Base-by-base conservation (phyloP, 2,888 invertebrate species). In the Drosophila anomalipes region DNA sequence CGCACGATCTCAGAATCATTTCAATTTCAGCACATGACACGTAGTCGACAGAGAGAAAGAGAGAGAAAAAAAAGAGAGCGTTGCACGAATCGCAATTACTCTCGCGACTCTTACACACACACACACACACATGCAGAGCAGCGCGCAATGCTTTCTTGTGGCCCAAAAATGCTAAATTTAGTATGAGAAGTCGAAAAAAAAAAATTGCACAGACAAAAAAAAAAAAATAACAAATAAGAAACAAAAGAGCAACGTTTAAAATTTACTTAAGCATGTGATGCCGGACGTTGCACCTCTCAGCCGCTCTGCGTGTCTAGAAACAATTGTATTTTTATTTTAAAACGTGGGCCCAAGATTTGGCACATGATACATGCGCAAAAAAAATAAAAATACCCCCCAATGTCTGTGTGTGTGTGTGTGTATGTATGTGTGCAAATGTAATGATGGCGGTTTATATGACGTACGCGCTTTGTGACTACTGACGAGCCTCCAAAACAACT, bases 401-500 rank as follows among this genome's bases (percentile, higher is more conserved):
- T 26, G 49, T 47, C 28, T 54, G n/a, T 70, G 26, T 30, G n/a
- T 26, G 49, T 70, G 28, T 30, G 10, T 57, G 37, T 63, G 41
- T 57, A 22, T 51, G 26, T 1, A 22, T 58, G 26, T 60, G 60
- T 66, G 3, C 30, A 49, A 70, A 39, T 81, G 66, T 74, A 70
- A 70, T 75, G 68, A 70, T 88, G 86, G 69, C 76, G 66, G 71
- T 78, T 75, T 10, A 57, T 37, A 52, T 72, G 68, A 64, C 65
- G 74, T 63, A 53, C 47, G 35, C 60, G 74, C 58, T 74, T 82
- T 78, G 64, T 60, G 80, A 66, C 70, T 71, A 78, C 69, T 80
- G 88, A 89, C 86, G 86, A 88, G 86, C 86, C 89, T 86, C 90
- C 89, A 81, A 90, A 90, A 89, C 89, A 79, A 90, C 85, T 54